Base-by-base conservation (phyloP, 2,113 vertebrate genomes). In the Ariopsis seemanni region DNA sequence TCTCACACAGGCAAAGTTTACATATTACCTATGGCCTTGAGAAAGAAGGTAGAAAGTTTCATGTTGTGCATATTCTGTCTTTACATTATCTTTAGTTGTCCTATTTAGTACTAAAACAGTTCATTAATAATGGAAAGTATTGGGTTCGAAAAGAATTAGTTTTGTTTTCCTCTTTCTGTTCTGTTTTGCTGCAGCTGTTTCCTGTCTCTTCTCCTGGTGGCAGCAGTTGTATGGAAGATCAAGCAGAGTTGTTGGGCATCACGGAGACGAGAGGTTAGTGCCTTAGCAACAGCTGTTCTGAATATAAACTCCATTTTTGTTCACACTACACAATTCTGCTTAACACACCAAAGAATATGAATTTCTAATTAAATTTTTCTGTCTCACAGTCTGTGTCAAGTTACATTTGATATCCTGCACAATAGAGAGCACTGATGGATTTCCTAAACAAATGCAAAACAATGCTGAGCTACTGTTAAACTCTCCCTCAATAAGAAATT, bases 181-280 rank as follows among this genome's bases (percentile, higher is more conserved):
- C n/a, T 90, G 57, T 83, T 42, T 86, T 25, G 52, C 87, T 90
- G 79, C 93, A 97, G 97, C 91, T 97, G 97, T 93, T 97, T 97
- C 93, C 94, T 97, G 90, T 97, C 97, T 34, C 90, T 97, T 94
- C 96, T 97, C 60, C 94, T 97, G 91, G 97, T 97, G 94, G 97
- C 97, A 77, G 97, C 97, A 42, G 97, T 97, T 86, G 97, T 97
- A 88, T 97, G 97, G 97, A 97, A 97, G 94, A 97, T 97, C 85
- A 97, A 97, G 85, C 97, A 97, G 67, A 97, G 97, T 88, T 97
- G 97, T 90, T 97, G 97, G 97, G 97, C 97, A 0, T 97, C 96
- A 0, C 95, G 97, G 25, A 93, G 97, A 57, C 94, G 97, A 96
- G 97, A 97, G 96, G 97, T 97, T 90, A 92, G 95, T 88, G 42